phyloP scores from a whole-genome alignment of 2,888 invertebrate species.

The Drosophila pseudotakahashii region DNA sequence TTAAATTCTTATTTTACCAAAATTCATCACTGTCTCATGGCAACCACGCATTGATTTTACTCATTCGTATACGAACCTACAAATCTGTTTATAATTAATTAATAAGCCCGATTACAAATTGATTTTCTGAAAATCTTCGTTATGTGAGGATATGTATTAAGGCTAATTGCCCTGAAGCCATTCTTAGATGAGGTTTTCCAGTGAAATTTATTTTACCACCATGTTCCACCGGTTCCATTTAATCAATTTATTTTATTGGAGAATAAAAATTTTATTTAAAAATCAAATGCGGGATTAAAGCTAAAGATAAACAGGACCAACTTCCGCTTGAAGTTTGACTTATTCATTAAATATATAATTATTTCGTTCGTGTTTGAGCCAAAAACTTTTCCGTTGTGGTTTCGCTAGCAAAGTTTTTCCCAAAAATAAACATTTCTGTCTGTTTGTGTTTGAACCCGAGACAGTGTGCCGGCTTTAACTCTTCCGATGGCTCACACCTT shows the following conservation, averaged over 20 bases:
- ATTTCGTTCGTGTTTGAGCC: slow-evolving; percentile 16
- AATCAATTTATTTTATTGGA: too few relatives aligned
- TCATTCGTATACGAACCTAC: not conserved
- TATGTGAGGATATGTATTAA: too few relatives aligned
- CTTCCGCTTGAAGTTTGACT: slow-evolving; percentile 29
- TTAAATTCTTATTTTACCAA: not conserved
- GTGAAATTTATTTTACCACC: not conserved
- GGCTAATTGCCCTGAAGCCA: too few relatives aligned
- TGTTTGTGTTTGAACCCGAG: slow-evolving; percentile 15
- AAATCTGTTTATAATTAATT: too few relatives aligned
- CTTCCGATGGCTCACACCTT: slow-evolving; percentile 29
- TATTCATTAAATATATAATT: slow-evolving; percentile 34
- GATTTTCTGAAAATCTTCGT: not conserved
- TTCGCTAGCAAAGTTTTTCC: slow-evolving; percentile 16
- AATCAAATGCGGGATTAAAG: slow-evolving; percentile 2
- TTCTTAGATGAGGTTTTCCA: not conserved
- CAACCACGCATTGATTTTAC: not conserved
- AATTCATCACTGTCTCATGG: not conserved
- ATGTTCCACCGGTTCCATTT: too few relatives aligned
- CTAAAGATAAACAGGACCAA: slow-evolving; percentile 14
- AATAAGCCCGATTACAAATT: not conserved
- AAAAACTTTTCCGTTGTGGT: slow-evolving; percentile 24
- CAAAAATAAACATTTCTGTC: slow-evolving; percentile 4
- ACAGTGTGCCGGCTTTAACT: slow-evolving; percentile 30
- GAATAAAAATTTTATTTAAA: too few relatives aligned